Percentiles rank a stretch among this genome's conserved stretches.
Evolutionary conservation across 1,140 invertebrate genomes (phyloP).

Genomic region (Bathynomus jamesi): DNA sequence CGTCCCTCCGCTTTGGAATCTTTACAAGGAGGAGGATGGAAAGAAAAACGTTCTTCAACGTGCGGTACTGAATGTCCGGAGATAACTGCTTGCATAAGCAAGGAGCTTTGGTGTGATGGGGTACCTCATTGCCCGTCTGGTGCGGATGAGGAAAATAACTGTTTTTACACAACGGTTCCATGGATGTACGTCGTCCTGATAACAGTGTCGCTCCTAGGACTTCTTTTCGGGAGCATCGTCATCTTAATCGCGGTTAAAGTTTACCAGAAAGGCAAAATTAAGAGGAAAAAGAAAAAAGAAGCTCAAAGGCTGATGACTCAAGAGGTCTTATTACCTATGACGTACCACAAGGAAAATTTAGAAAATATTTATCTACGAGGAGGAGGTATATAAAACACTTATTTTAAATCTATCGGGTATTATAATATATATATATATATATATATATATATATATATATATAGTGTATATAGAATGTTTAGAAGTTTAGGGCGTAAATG

Average conservation of each 20-base stretch:
- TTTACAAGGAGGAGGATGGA: constrained; percentile 19
- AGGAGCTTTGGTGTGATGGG: constrained; percentile 51
- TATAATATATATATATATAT: background rate
- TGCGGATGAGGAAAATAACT: constrained; percentile 46
- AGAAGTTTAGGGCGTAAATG: too few relatives aligned
- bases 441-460: background rate
- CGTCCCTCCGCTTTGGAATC: constrained; percentile 47
- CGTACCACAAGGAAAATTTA: background rate
- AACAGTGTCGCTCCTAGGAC: constrained; percentile 48
- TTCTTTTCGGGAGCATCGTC: constrained; percentile 50
- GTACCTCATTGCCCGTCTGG: constrained; percentile 41
- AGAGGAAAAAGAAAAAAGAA: constrained; percentile 49
- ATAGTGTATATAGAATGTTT: too few relatives aligned
- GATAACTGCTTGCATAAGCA: constrained; percentile 48
- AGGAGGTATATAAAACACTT: background rate
- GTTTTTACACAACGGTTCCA: constrained; percentile 59
- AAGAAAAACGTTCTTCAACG: constrained; percentile 5
- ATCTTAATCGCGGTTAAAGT: constrained; percentile 57
- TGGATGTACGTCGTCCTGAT: constrained; percentile 56
- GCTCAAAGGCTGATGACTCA: constrained; percentile 31
- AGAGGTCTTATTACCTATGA: constrained; percentile 30
- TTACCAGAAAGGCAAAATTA: constrained; percentile 53
- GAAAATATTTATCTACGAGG: background rate
- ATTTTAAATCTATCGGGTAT: background rate
- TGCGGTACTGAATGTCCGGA: constrained; percentile 39